These are phyloP conservation scores for Philotrypesis tridentata DNA, from an alignment of 1,140 invertebrate species.

Conservation along the genomic window DNA sequence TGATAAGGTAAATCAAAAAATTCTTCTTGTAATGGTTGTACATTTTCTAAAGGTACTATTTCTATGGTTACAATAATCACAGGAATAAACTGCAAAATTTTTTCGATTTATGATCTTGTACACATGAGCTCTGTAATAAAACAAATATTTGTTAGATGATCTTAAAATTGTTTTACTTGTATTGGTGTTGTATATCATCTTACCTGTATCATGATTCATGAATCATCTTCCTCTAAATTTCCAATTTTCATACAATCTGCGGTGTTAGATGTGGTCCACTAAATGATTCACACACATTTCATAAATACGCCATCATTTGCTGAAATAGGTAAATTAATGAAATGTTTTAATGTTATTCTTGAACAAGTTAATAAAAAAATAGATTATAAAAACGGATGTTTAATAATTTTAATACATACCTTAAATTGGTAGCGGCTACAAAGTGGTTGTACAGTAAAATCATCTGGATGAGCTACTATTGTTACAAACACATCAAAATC, in stretches of 20 bases:
- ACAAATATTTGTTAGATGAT: background rate
- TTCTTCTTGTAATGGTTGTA: slow-evolving; percentile 69
- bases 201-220: slow-evolving; percentile 77
- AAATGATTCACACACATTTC: slow-evolving; percentile 70
- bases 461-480: slow-evolving; percentile 77
- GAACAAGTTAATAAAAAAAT: background rate
- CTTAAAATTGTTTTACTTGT: background rate
- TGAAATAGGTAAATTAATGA: slow-evolving; percentile 45
- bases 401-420: slow-evolving; percentile 53
- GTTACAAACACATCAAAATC: slow-evolving; percentile 77
- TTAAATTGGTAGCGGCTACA: slow-evolving; percentile 48
- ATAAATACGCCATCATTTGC: slow-evolving; percentile 73
- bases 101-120: slow-evolving; percentile 68
- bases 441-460: slow-evolving; percentile 71
- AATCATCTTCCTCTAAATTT: slow-evolving; percentile 67
- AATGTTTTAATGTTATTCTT: background rate
- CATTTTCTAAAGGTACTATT: slow-evolving; percentile 64
- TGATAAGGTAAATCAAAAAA: slow-evolving; percentile 75
- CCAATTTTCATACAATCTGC: slow-evolving; percentile 69
- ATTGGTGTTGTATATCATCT: slow-evolving; percentile 29
- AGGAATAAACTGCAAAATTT: slow-evolving; percentile 72
- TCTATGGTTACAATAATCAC: slow-evolving; percentile 74
- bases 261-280: slow-evolving; percentile 60
- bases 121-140: slow-evolving; percentile 63
- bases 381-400: slow-evolving; percentile 21